Conservation (phyloP, 2,888 invertebrate genomes). For the Parnassius glacialis region DNA sequence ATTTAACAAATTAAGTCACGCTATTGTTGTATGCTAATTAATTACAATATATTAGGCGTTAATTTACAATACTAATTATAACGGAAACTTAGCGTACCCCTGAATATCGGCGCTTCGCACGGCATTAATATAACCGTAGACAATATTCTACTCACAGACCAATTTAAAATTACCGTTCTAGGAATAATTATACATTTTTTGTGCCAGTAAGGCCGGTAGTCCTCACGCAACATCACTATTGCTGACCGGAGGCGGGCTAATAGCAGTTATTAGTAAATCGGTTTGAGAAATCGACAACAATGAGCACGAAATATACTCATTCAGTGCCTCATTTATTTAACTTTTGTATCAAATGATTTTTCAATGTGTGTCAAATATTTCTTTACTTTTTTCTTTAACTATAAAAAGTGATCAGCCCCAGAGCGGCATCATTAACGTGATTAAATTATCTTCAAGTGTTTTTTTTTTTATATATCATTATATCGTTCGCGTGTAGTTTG, state of each 20-base stretch:
- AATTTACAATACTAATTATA: conserved; percentile 23
- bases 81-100: conserved; percentile 34
- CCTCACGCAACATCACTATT: conserved; percentile 54
- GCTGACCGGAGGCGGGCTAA: conserved; percentile 62
- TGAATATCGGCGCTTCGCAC: conserved; percentile 50
- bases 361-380: conserved; percentile 65
- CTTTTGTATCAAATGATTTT: conserved; percentile 62
- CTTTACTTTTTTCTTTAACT: conserved; percentile 47
- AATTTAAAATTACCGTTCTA: conserved; percentile 74
- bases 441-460: conserved; percentile 1
- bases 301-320: conserved; percentile 73
- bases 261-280: conserved; percentile 72
- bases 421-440: not conserved
- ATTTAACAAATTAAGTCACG: not conserved
- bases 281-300: conserved; percentile 74
- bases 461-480: conserved; percentile 2
- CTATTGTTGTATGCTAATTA: conserved; percentile 7
- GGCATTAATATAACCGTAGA: conserved; percentile 62
- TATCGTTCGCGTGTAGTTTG: conserved; percentile 3
- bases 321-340: conserved; percentile 66
- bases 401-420: conserved; percentile 4
- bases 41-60: conserved; percentile 10
- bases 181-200: conserved; percentile 71
- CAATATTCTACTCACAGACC: conserved; percentile 54
- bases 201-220: conserved; percentile 60